phyloP scores from a whole-genome alignment of 2,888 invertebrate species.

The Shargacucullia verbasci region DNA sequence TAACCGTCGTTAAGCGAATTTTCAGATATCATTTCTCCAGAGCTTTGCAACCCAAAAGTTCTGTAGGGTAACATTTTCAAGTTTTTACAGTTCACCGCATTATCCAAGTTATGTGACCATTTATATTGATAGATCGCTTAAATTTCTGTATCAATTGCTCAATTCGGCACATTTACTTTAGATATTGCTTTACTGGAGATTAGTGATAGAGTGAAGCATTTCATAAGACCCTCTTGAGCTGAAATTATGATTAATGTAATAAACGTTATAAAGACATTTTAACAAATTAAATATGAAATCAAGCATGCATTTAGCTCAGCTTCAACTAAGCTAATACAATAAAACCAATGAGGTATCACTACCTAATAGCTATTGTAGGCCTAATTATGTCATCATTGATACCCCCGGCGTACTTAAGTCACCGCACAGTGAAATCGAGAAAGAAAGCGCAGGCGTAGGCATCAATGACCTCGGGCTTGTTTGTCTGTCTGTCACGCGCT shows the following conservation, averaged over 20 bases:
- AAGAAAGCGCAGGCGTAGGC: slow-evolving; percentile 66
- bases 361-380: slow-evolving; percentile 6
- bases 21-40: slow-evolving; percentile 12
- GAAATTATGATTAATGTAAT: no score
- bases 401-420: slow-evolving; percentile 35
- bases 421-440: slow-evolving; percentile 65
- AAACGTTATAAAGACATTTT: no score
- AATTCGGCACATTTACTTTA: slow-evolving; percentile 31
- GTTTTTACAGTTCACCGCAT: slow-evolving; percentile 32
- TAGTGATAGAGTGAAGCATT: slow-evolving; percentile 7
- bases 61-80: slow-evolving; percentile 19
- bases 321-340: no score
- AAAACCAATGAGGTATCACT: background rate
- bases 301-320: no score
- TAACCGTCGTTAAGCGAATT: slow-evolving; percentile 11
- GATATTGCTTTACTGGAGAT: slow-evolving; percentile 24
- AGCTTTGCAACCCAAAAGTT: slow-evolving; percentile 22
- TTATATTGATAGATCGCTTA: slow-evolving; percentile 37
- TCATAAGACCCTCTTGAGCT: slow-evolving; percentile 2
- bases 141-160: slow-evolving; percentile 22
- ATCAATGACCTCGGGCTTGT: slow-evolving; percentile 63
- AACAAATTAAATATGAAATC: no score
- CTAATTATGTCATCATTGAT: slow-evolving; percentile 46
- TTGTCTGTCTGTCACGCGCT: slow-evolving; percentile 56
- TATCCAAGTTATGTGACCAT: slow-evolving; percentile 1